Base-by-base conservation (phyloP, 1,140 invertebrate species). In the Trachymyrmex septentrionalis region DNA sequence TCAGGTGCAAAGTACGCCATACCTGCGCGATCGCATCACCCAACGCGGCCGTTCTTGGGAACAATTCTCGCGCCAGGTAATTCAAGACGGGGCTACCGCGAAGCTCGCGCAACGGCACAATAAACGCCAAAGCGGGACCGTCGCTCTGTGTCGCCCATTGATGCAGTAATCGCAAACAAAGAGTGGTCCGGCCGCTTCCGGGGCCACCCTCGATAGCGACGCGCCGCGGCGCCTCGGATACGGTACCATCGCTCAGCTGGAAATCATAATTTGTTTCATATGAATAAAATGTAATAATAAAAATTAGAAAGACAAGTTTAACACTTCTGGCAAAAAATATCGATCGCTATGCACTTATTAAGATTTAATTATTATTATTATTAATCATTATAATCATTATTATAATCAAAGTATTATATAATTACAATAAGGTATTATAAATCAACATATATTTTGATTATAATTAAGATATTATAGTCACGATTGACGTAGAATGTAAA, bases 31-130 rank as follows among this genome's bases (percentile, higher is more conserved):
- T 93, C 78, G 93, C 90, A 24, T 94, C 92, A 7, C 92, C 78
- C 27, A 93, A 82, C 7, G 88, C 90, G 2, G 85, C 94, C 87
- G 86, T 94, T 77, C 85, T 94, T 87, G 87, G 95, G 14, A 96
- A 93, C 0, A 96, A 92, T 89, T 96, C 96, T 50, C 95, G 91
- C 10, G 95, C 90, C 14, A 96, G 88, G 88, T 96, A 96, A 53
- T 94, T 95, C 21, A 94, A 87, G 10, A 96, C 90, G 19, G 92
- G 88, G 5, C 90, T 91, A 1, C 95, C 95, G 30, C 95, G 94
- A 0, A 96, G 92, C 86, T 96, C 96, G 10, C 95, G 91, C 6
- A 96, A 91, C 0, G 96, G 96, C 16, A 96, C 94, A 81, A 96
- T 95, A 63, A 96, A 94, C 6, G 95, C 94, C 86, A 96, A 76